Conservation (phyloP, 2,797 vertebrate genomes). For the Phrynocephalus forsythii region DNA sequence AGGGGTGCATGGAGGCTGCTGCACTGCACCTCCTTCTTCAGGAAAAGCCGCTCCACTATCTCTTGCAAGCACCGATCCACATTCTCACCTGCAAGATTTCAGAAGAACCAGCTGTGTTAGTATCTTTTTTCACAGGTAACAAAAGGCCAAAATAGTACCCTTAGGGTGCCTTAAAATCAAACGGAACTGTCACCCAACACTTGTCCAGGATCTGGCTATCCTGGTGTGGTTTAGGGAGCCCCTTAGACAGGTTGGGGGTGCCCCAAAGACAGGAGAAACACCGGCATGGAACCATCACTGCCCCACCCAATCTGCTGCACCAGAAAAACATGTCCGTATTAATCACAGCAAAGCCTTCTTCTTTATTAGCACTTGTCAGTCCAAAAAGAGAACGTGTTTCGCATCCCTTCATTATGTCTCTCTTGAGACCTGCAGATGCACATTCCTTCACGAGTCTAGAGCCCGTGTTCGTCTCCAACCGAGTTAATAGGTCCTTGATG, state of each 20-base stretch:
- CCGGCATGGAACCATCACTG: neutral
- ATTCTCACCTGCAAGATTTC: conserved; percentile 14
- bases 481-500: neutral
- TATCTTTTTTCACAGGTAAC: no score
- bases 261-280: neutral
- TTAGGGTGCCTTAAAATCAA: no score
- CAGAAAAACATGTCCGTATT: neutral
- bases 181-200: no score
- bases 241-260: no score
- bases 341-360: neutral
- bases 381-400: neutral
- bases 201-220: no score
- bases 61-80: conserved; percentile 18
- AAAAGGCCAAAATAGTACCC: no score
- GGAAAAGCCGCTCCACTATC: neutral
- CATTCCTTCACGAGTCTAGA: neutral
- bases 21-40: neutral
- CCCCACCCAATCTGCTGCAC: neutral
- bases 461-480: neutral
- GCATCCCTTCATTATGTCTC: neutral
- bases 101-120: no score
- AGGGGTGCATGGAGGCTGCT: neutral
- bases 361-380: neutral
- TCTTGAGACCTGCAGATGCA: neutral
- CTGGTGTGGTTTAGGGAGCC: no score